These are phyloP conservation scores for Chrysocyon brachyurus DNA, from an alignment of 2,797 vertebrate species.

Conservation along the genomic window DNA sequence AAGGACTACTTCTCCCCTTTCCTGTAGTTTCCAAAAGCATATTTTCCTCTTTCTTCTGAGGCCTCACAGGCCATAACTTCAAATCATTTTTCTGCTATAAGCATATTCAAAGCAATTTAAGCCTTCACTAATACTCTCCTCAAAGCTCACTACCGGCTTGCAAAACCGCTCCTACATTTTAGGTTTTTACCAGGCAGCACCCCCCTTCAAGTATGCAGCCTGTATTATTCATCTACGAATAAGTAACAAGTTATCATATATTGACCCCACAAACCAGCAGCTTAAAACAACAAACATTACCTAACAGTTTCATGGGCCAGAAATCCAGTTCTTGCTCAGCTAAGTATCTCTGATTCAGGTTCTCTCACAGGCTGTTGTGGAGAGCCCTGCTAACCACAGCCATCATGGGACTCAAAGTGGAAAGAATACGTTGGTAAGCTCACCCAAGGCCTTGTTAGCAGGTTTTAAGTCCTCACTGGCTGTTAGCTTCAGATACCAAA, in stretches of 20 bases:
- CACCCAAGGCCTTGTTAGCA: background rate
- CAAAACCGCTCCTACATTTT: background rate
- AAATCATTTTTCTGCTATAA: background rate
- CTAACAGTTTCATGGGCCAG: background rate
- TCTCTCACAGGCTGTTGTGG: rapidly evolving
- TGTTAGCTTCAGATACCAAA: background rate
- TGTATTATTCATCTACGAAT: background rate
- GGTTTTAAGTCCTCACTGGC: background rate
- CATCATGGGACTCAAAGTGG: rapidly evolving
- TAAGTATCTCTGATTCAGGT: background rate
- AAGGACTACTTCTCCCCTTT: too few species aligned
- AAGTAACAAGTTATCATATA: background rate
- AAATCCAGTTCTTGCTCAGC: background rate
- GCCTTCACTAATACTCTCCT: background rate
- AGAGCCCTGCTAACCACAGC: too few species aligned
- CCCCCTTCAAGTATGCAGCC: background rate
- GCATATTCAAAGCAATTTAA: background rate
- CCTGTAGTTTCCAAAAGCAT: background rate
- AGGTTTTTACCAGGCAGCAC: background rate
- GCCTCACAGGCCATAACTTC: background rate
- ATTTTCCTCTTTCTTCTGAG: background rate
- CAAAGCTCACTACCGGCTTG: background rate
- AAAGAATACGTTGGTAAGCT: background rate
- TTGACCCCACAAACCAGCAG: background rate
- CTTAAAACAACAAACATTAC: background rate